A percentile compares a stretch with the other conserved stretches of the same genome.
phyloP scores from a whole-genome alignment of 2,888 invertebrate genomes.

The Baccha elongata region DNA sequence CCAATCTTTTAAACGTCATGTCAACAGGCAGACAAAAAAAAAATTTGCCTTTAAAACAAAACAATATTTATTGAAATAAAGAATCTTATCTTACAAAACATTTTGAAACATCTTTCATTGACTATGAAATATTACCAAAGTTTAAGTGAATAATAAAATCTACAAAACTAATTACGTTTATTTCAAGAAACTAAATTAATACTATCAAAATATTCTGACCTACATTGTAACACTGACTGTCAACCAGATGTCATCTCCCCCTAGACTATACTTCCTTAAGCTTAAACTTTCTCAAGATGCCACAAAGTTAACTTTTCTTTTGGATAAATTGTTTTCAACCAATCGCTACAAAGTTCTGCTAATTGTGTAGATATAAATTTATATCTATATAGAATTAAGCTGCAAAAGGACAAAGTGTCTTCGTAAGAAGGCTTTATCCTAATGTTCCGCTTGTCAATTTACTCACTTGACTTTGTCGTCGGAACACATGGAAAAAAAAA shows the following conservation, averaged over 20 bases:
- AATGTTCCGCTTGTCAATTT: slow-evolving; percentile 31
- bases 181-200: slow-evolving; percentile 16
- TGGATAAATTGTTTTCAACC: slow-evolving; percentile 45
- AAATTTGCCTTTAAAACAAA: no score
- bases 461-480: slow-evolving; percentile 41
- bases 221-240: slow-evolving; percentile 14
- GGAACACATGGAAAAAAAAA: slow-evolving; percentile 36
- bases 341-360: slow-evolving; percentile 30
- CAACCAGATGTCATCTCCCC: slow-evolving; percentile 26
- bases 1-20: no score
- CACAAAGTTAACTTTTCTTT: slow-evolving; percentile 29
- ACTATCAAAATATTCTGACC: slow-evolving; percentile 28
- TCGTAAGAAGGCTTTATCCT: slow-evolving; percentile 41
- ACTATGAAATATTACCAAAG: neutral
- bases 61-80: no score
- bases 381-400: neutral
- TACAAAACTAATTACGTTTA: neutral
- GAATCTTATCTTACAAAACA: no score
- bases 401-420: slow-evolving; percentile 31
- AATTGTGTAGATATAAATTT: slow-evolving; percentile 14
- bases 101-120: neutral
- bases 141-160: neutral
- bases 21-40: no score
- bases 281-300: neutral
- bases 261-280: neutral